Base-by-base conservation (phyloP, 2,797 vertebrate species). In the Mormyrus proboscirostris region DNA sequence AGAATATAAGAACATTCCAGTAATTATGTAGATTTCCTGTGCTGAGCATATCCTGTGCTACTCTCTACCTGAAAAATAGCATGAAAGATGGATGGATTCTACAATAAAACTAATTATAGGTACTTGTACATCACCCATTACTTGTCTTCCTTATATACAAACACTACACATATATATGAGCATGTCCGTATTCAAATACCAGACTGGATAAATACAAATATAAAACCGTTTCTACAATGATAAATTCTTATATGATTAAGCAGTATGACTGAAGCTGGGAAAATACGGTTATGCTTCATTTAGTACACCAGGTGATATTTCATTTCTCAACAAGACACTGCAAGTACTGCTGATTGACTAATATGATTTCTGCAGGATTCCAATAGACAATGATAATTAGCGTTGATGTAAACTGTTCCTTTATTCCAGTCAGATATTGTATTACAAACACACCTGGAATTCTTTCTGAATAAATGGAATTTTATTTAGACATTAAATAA, bases 311-410 rank as follows among this genome's bases (percentile, higher is more conserved):
- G 89, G 89, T 84, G 86, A 90, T 84, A 55, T 84, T 88, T 90
- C 86, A 83, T 88, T 88, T 83, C 89, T 82, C 86, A 84, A 84
- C 86, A 65, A 90, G 89, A 88, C 79, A 51, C 65, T 51, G 29
- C 57, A 57, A 55, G 76, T 47, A 38, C 69, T 41, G 25, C 50
- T 73, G 38, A 79, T 88, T 69, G 49, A 65, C 55, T 90, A 90
- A 90, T 90, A 53, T 73, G 41, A 55, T 88, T 88, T 84, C 89
- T 57, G 89, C 89, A 29, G 53, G 86, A 88, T 83, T 88, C 89
- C 86, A 62, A 65, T 57, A 90, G 86, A 88, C 69, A 38, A 53
- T 44, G 59, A 82, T 90, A 90, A 90, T 90, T 89, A 89, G 79
- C 57, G 25, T 59, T 69, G 33, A 89, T 65, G 89, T 86, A 86